Evolutionary conservation across 2,797 vertebrate species (phyloP).

Genomic region (Hippocampus kuda): DNA sequence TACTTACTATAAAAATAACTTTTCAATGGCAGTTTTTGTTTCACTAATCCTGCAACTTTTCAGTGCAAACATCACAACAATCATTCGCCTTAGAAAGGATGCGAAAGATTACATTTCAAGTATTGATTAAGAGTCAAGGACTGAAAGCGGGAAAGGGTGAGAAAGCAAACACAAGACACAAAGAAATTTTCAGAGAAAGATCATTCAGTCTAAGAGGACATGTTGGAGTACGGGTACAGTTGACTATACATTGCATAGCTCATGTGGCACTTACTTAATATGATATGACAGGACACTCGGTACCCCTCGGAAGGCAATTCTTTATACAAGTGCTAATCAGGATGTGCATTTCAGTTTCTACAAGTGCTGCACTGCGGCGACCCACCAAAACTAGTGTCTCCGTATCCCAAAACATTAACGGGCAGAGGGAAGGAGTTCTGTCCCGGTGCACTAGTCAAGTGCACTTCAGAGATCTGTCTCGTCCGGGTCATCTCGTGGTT

Average conservation of each 20-base stretch:
- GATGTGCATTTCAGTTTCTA: constrained; percentile 79
- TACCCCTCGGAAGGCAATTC: constrained; percentile 86
- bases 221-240: constrained; percentile 70
- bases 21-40: constrained; percentile 88
- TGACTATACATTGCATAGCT: constrained; percentile 98
- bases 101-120: constrained; percentile 99
- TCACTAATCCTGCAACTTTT: constrained; percentile 94
- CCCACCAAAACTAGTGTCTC: constrained; percentile 48
- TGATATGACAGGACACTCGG: constrained; percentile 70
- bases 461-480: constrained; percentile 46
- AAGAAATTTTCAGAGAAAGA: not conserved
- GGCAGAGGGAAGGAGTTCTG: constrained; percentile 28
- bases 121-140: constrained; percentile 94
- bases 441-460: constrained; percentile 44
- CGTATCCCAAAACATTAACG: constrained; percentile 25
- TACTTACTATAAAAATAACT: constrained; percentile 97
- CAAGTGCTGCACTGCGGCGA: constrained; percentile 76
- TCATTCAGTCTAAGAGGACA: constrained; percentile 67
- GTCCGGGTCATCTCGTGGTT: constrained; percentile 42
- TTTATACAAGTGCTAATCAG: constrained; percentile 90
- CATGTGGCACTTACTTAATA: constrained; percentile 81
- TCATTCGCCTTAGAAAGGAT: constrained; percentile 98
- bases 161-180: constrained; percentile 20
- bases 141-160: constrained; percentile 52
- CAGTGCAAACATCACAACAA: constrained; percentile 99